phyloP scores from a whole-genome alignment of 2,797 vertebrate species.

The Myiothlypis coronata region DNA sequence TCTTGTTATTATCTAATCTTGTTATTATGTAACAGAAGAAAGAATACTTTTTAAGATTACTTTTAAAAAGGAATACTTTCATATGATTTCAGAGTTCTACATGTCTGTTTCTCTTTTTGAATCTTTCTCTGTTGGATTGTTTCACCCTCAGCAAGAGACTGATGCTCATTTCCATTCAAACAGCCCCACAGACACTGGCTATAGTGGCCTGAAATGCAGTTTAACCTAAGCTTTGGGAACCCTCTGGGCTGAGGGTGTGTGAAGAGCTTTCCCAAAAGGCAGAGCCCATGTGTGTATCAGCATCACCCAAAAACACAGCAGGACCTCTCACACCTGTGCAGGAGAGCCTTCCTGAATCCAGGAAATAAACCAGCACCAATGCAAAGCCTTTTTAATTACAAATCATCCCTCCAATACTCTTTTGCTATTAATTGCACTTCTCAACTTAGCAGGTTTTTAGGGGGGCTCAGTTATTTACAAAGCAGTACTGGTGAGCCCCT shows the following conservation, averaged over 20 bases:
- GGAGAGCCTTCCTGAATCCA: not conserved
- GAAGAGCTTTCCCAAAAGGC: not conserved
- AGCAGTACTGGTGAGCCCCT: not conserved
- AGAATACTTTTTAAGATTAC: not conserved
- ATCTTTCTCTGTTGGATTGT: not conserved
- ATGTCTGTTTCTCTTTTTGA: not conserved
- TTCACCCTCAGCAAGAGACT: not conserved
- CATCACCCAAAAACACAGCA: not conserved
- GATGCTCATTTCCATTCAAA: not conserved
- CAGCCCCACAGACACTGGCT: not conserved
- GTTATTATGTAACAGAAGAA: not conserved
- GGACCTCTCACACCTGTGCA: not conserved
- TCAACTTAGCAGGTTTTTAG: accelerated
- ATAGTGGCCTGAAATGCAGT: not conserved
- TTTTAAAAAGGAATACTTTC: not conserved
- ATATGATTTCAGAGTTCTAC: not conserved
- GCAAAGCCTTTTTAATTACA: not conserved
- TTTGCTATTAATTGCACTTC: not conserved
- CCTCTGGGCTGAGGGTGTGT: not conserved
- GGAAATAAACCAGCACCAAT: not conserved
- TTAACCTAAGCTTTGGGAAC: not conserved
- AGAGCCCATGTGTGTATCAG: not conserved
- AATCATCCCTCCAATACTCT: not conserved
- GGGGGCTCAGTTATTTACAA: not conserved
- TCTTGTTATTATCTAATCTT: not conserved